Evolutionary conservation across 2,888 invertebrate genomes (phyloP).

Genomic region (Epistrophella euchroma): DNA sequence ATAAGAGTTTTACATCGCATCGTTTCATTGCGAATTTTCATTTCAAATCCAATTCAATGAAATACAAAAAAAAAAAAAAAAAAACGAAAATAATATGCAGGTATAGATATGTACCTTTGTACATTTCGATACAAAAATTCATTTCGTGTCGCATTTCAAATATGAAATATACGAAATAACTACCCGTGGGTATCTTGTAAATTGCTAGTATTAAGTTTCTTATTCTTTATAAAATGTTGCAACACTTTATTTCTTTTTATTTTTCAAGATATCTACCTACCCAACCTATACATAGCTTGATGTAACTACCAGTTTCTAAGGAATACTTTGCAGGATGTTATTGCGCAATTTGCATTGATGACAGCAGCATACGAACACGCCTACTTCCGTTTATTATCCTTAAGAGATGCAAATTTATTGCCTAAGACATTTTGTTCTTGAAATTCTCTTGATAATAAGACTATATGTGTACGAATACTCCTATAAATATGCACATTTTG

Average conservation of each 20-base stretch:
- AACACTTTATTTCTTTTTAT: constrained; percentile 50
- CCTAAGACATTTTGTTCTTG: constrained; percentile 26
- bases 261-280: background rate
- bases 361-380: constrained; percentile 51
- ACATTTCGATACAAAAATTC: constrained; percentile 37
- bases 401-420: constrained; percentile 61
- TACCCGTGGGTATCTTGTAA: constrained; percentile 62
- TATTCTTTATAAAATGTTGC: constrained; percentile 56
- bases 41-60: constrained; percentile 48
- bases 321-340: constrained; percentile 56
- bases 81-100: background rate
- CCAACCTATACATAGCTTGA: background rate
- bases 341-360: constrained; percentile 67
- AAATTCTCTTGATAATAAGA: background rate
- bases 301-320: constrained; percentile 61
- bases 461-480: too few species aligned
- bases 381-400: constrained; percentile 70
- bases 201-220: constrained; percentile 64
- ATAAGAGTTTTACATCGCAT: background rate
- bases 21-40: constrained; percentile 8
- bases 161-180: constrained; percentile 6
- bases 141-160: constrained; percentile 67
- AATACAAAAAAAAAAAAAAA: constrained; percentile 3
- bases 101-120: background rate
- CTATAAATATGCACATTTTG: too few species aligned